Percentiles rank a stretch among this genome's conserved stretches.
phyloP scores from a whole-genome alignment of 2,113 vertebrate species.

The Gallinago paraguaiae region DNA sequence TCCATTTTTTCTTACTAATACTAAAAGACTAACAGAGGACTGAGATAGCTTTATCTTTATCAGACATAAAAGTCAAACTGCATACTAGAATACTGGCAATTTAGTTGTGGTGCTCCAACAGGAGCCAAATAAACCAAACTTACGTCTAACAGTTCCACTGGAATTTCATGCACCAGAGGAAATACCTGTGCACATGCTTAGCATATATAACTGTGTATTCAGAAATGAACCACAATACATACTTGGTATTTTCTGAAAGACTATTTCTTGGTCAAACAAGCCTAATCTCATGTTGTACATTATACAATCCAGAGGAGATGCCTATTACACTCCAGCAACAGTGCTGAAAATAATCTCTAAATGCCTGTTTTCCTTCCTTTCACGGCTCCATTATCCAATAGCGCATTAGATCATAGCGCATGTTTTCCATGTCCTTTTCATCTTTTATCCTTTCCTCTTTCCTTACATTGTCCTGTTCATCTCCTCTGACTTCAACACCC shows the following conservation, averaged over 20 bases:
- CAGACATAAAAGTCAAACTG: neutral
- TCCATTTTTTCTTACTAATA: neutral
- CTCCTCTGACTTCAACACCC: neutral
- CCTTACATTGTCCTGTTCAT: constrained; percentile 41
- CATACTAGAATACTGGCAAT: neutral
- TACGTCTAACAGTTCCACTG: neutral
- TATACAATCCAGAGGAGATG: neutral
- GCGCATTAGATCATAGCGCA: neutral
- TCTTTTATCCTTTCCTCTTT: constrained; percentile 41
- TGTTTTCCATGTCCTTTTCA: neutral
- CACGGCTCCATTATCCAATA: neutral
- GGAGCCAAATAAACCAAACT: neutral
- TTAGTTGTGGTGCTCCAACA: neutral
- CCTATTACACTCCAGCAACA: neutral
- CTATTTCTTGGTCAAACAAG: neutral
- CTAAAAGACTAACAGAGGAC: neutral
- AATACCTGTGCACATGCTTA: neutral
- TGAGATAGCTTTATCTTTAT: neutral
- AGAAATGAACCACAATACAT: neutral
- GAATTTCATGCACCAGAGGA: neutral
- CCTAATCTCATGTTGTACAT: neutral
- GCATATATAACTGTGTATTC: neutral
- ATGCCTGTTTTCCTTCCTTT: constrained; percentile 36
- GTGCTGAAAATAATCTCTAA: neutral
- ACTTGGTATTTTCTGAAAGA: neutral